Evolutionary conservation across 2,888 invertebrate species (phyloP), one percentile per base, ranked within the genome.

Genomic region (Atrina japonica): DNA sequence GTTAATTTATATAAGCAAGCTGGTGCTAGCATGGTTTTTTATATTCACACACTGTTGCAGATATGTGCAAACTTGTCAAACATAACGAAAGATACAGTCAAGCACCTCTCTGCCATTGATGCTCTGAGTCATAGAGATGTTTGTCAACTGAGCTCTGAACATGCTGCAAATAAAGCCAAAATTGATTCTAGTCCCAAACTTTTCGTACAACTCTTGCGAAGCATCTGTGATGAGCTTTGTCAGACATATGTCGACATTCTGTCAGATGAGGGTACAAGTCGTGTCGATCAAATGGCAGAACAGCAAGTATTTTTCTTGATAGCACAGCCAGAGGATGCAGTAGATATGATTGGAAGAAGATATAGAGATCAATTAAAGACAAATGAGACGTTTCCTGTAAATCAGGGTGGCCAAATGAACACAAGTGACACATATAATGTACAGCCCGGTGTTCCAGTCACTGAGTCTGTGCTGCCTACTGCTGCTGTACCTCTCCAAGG

Each of bases 21-120:
- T 11, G 96, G 96, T 40, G 96, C 96, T 0, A 95, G 97, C 0
- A 96, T 97, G 94, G 95, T 97, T 47, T 95, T 97, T 23, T 88
- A 90, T 64, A 85, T 96, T 61, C 95, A 97, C 72, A 94, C 96
- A 0, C 91, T 97, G 47, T 95, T 97, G 41, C 96, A 97, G 88
- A 93, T 97, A 73, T 96, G 95, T 88, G 92, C 96, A 9, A 77
- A 78, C 49, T 76, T 86, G 30, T 79, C 76, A 2, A 69, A 73
- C 7, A 60, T 82, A 1, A 67, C 66, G 45, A 73, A 73, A 27
- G 78, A 81, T 16, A 60, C 70, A 23, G 78, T 79, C 1, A 75
- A 75, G 66, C 50, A 60, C 50, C 66, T 78, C 21, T 70, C 83
- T 25, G 27, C 58, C 40, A 43, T 59, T 16, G 60, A 50, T 23